A percentile compares a stretch with the other conserved stretches of the same genome.
phyloP scores from a whole-genome alignment of 2,797 vertebrate species.

The Psittacula derbiana region DNA sequence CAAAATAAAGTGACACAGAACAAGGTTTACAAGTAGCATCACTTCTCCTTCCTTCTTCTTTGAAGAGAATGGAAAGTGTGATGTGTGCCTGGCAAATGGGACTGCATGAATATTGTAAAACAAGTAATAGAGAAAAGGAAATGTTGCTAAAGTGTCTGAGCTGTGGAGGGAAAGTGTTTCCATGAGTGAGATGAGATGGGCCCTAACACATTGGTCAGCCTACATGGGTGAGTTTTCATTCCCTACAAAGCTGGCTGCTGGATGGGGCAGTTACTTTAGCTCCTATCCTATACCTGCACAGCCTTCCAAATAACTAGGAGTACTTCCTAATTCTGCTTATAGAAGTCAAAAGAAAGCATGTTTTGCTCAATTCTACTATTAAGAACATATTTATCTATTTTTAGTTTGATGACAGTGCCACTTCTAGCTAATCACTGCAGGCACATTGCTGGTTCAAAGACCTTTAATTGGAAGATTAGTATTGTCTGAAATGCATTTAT shows the following conservation, averaged over 20 bases:
- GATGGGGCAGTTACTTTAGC: not conserved
- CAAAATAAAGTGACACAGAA: conserved; percentile 64
- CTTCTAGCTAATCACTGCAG: not conserved
- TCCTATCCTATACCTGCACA: not conserved
- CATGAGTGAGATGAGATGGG: not conserved
- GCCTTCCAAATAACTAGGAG: not conserved
- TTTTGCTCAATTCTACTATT: not conserved
- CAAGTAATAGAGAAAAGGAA: conserved; percentile 5
- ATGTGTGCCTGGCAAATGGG: not conserved
- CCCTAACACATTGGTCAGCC: not conserved
- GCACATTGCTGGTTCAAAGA: not conserved
- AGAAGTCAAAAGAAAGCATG: not conserved
- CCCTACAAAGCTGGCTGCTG: not conserved
- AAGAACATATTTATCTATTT: not conserved
- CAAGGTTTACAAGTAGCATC: conserved; percentile 53
- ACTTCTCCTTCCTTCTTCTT: conserved; percentile 21
- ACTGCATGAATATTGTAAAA: not conserved
- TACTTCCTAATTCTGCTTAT: not conserved
- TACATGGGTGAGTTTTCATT: not conserved
- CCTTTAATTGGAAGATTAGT: not conserved
- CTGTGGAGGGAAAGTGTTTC: not conserved
- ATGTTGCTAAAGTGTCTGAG: not conserved
- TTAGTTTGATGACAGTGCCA: not conserved
- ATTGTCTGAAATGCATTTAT: not conserved
- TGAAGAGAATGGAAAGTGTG: conserved; percentile 53